Conservation (phyloP, 2,113 vertebrate genomes). For the Girardinichthys multiradiatus region DNA sequence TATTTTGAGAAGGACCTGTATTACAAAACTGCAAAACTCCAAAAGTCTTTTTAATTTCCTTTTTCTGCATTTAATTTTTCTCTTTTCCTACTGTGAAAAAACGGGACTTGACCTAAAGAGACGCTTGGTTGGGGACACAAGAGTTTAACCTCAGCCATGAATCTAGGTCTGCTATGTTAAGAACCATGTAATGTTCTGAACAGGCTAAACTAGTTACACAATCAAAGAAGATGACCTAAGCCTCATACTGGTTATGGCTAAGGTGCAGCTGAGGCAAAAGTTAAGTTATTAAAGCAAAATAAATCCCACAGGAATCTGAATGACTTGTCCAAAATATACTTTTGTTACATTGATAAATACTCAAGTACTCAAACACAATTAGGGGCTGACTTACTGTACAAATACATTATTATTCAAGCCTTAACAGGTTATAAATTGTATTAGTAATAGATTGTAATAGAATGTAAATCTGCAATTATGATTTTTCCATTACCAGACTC, state of each 20-base stretch:
- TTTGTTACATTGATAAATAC: background rate
- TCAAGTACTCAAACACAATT: background rate
- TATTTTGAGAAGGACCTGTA: too few relatives aligned
- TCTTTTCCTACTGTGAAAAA: background rate
- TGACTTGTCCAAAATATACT: background rate
- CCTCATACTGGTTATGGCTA: constrained; percentile 9
- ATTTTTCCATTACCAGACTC: background rate
- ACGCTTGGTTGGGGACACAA: constrained; percentile 6
- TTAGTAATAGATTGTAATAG: background rate
- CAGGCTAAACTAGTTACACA: constrained; percentile 57
- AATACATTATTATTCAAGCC: background rate
- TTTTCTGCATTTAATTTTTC: background rate
- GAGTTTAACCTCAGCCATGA: constrained; percentile 25
- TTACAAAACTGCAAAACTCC: too few relatives aligned
- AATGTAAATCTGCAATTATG: background rate
- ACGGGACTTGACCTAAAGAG: background rate
- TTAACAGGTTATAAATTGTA: background rate
- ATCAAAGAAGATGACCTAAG: constrained; percentile 38
- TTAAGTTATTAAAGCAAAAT: constrained; percentile 27
- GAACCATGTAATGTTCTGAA: constrained; percentile 34
- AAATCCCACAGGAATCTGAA: background rate
- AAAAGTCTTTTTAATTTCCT: background rate
- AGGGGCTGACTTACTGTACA: background rate
- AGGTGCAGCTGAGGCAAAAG: constrained; percentile 32
- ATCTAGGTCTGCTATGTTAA: constrained; percentile 45